Evolutionary conservation across 2,888 invertebrate genomes (phyloP).

Genomic region (Harpalus rubripes): DNA sequence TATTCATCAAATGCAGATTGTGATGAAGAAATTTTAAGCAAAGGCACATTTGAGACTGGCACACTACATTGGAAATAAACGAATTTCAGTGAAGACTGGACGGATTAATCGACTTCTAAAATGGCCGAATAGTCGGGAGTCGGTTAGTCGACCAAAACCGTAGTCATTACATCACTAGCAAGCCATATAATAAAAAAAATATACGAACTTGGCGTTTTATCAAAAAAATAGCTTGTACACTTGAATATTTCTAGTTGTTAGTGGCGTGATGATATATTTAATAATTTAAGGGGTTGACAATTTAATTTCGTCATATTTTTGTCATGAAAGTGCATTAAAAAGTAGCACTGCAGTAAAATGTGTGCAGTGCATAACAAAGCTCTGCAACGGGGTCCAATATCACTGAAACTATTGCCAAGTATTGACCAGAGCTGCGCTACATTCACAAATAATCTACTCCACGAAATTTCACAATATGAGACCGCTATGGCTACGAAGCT

Average conservation of each 20-base stretch:
- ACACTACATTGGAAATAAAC: too few relatives aligned
- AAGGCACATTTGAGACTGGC: too few relatives aligned
- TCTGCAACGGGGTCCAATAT: conserved; percentile 6
- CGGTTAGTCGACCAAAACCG: too few relatives aligned
- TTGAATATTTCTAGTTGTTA: background rate
- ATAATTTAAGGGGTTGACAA: background rate
- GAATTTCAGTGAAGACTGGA: too few relatives aligned
- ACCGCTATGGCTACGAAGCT: too few relatives aligned
- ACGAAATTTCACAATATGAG: background rate
- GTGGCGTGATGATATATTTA: background rate
- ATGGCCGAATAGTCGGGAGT: too few relatives aligned
- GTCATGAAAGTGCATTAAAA: conserved; percentile 6
- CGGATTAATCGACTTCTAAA: too few relatives aligned
- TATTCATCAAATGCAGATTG: too few relatives aligned
- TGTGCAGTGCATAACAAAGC: background rate
- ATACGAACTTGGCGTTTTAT: too few relatives aligned
- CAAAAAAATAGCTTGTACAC: background rate
- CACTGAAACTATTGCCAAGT: conserved; percentile 32
- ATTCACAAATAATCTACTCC: background rate
- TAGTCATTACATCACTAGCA: too few relatives aligned
- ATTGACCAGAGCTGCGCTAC: conserved; percentile 1
- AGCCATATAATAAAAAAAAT: too few relatives aligned
- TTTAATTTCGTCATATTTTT: conserved; percentile 7
- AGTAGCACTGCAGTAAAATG: conserved; percentile 19
- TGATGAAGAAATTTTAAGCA: too few relatives aligned